Base-by-base conservation (phyloP, 2,797 vertebrate genomes). In the Allobates femoralis region DNA sequence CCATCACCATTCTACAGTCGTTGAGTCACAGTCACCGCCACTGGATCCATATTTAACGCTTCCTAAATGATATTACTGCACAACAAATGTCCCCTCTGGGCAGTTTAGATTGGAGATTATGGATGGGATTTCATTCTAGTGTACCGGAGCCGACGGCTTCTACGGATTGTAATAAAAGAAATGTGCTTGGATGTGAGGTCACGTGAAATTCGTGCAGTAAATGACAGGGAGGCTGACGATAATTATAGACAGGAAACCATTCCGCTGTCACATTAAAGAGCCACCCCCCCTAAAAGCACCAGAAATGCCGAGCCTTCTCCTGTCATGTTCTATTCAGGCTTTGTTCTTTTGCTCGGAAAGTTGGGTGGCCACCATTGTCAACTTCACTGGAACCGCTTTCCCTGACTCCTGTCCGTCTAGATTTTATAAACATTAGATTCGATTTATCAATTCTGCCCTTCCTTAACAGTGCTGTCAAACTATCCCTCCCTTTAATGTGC, bases 91-190 rank as follows among this genome's bases (percentile, higher is more conserved):
- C 14, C 26, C 79, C 79, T 51, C 28, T 3, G 4, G 79, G 79
- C 37, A 5, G 37, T 60, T 66, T 18, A 80, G 19, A 66, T 80
- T 66, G 60, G n/a, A 62, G 37, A 46, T 80, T 80, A 64, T 41
- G 58, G 56, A 41, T 46, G 23, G 46, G 37, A 80, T 64, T 18
- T 80, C 26, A 66, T 80, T 64, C 64, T 51, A 30, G 16, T 11
- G n/a, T 51, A 5, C 26, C 21, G 32, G 32, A 46, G 41, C n/a
- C 18, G 16, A 30, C 41, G 37, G 79, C n/a, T 50, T 41, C 21
- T 41, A 46, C 66, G 15, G 3, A 32, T 66, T 80, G 41, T 66
- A 66, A 66, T 66, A 66, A 64, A 51, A 10, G 41, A 41, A 30
- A 80, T 66, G 15, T 32, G 62, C 18, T 28, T 5, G 26, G 12